Percentiles rank a stretch among this genome's conserved stretches.
Conservation (phyloP, 2,113 vertebrate species). For the Desmodus rotundus region DNA sequence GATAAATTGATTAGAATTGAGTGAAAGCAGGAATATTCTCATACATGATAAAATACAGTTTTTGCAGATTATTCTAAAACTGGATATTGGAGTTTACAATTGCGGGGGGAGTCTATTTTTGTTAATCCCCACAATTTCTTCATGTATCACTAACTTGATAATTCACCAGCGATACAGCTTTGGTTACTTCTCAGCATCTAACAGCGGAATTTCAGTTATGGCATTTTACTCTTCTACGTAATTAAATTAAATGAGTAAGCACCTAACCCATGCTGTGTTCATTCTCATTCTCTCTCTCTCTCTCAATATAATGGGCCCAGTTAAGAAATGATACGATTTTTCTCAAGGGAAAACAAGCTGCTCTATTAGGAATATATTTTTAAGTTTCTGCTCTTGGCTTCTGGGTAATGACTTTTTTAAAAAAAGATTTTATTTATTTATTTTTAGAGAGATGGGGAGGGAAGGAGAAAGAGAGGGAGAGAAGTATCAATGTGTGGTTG, state of each 20-base stretch:
- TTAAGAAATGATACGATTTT: not conserved
- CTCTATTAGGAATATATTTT: not conserved
- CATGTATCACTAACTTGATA: not conserved
- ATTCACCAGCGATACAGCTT: not conserved
- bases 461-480: too few species aligned
- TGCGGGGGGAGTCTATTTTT: not conserved
- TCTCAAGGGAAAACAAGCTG: not conserved
- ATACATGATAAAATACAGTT: not conserved
- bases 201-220: not conserved
- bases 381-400: not conserved
- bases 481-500: too few species aligned
- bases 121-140: not conserved
- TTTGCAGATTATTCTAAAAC: not conserved
- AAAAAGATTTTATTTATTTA: too few species aligned
- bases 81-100: not conserved
- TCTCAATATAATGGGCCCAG: not conserved
- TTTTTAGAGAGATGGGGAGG: too few species aligned
- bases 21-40: not conserved
- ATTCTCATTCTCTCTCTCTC: not conserved
- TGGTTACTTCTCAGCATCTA: not conserved
- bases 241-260: slow-evolving; percentile 24
- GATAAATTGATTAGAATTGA: not conserved
- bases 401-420: not conserved
- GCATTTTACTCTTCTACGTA: not conserved
- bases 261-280: not conserved